These are phyloP conservation scores for Saguinus oedipus DNA, from an alignment of 2,797 vertebrate species.

Conservation along the genomic window DNA sequence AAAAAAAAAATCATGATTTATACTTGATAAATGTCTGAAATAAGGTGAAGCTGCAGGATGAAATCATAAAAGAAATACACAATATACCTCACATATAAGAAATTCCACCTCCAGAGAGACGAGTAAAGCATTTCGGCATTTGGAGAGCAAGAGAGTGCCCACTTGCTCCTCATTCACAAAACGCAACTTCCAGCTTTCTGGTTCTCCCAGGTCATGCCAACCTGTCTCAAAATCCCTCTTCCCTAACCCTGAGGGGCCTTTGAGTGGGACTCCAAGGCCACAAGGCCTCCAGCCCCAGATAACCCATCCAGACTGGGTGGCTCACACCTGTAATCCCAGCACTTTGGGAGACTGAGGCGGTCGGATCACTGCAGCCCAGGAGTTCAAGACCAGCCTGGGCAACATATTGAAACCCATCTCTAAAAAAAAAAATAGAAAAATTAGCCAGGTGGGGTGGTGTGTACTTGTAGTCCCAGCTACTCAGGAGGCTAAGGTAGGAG, in stretches of 20 bases:
- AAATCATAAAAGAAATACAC: background rate
- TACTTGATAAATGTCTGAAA: background rate
- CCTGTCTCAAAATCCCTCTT: background rate
- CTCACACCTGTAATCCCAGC: background rate
- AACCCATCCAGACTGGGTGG: background rate
- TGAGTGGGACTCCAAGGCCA: background rate
- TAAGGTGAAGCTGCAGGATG: background rate
- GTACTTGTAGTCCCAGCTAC: background rate
- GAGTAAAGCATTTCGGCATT: background rate
- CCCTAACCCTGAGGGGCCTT: background rate
- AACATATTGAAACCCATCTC: background rate
- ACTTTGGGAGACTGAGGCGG: background rate
- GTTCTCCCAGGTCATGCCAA: background rate
- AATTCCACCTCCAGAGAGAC: background rate
- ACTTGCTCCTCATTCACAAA: background rate
- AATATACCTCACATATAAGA: background rate
- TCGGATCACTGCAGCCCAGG: background rate
- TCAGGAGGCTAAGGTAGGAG: background rate
- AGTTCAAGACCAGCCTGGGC: background rate
- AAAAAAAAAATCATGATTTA: background rate
- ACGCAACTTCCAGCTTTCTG: background rate
- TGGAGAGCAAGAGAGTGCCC: background rate
- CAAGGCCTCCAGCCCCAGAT: background rate
- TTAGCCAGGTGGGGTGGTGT: background rate
- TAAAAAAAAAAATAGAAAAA: background rate